A percentile compares a stretch with the other conserved stretches of the same genome.
Evolutionary conservation across 1,140 invertebrate species (phyloP).

Genomic region (Bombus confusus): DNA sequence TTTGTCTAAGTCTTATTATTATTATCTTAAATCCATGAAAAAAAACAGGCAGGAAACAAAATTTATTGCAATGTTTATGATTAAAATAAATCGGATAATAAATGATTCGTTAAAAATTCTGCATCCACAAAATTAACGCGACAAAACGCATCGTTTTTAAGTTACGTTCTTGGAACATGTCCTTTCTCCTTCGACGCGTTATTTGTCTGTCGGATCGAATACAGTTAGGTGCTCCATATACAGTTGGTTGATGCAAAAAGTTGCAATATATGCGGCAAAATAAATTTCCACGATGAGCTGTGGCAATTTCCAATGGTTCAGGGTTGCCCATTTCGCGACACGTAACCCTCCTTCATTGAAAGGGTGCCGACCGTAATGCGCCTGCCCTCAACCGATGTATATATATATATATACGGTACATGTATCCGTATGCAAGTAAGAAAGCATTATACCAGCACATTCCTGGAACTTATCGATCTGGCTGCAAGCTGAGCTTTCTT

Average conservation of each 20-base stretch:
- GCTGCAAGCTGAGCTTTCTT: conserved; percentile 53
- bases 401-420: no score
- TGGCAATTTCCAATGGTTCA: neutral
- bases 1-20: no score
- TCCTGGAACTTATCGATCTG: conserved; percentile 62
- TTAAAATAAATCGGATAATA: neutral
- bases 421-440: neutral
- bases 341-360: neutral
- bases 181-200: no score
- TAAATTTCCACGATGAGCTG: conserved; percentile 11
- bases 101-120: no score
- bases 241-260: neutral
- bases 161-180: neutral
- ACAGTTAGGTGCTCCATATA: neutral
- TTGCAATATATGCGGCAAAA: conserved; percentile 9
- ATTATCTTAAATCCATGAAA: neutral
- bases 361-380: conserved; percentile 14
- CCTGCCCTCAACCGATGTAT: neutral
- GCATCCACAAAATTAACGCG: no score
- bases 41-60: neutral
- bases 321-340: neutral
- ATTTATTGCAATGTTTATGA: neutral
- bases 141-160: neutral
- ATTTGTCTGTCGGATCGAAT: neutral
- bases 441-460: conserved; percentile 24